phyloP scores from a whole-genome alignment of 2,113 vertebrate genomes.

The Haemorhous mexicanus region DNA sequence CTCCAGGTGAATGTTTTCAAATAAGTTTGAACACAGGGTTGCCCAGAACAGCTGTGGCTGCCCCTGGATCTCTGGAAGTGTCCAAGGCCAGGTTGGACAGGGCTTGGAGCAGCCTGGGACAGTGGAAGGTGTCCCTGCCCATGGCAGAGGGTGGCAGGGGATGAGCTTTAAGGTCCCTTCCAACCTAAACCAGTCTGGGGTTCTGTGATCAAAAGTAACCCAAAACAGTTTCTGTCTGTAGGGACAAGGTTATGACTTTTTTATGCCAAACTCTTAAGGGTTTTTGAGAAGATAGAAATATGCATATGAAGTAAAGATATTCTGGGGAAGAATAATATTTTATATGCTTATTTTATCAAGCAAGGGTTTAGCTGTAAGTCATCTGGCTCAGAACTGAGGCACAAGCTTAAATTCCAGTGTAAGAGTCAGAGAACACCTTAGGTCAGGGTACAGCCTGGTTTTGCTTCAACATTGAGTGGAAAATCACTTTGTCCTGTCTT shows the following conservation, averaged over 20 bases:
- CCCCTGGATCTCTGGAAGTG: not conserved
- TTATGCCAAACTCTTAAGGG: not conserved
- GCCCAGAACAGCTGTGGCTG: not conserved
- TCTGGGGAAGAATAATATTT: not conserved
- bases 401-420: not conserved
- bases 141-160: not conserved
- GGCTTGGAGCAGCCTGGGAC: fast-evolving
- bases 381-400: not conserved
- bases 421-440: not conserved
- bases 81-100: not conserved
- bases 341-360: not conserved
- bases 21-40: not conserved
- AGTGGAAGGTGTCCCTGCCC: not conserved
- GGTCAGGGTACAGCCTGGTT: not conserved
- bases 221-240: not conserved
- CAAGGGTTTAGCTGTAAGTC: fast-evolving
- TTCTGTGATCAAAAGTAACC: not conserved
- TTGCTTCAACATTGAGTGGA: not conserved
- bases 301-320: not conserved
- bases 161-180: not conserved
- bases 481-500: not conserved
- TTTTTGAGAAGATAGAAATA: not conserved
- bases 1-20: not conserved
- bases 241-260: fast-evolving
- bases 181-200: not conserved